Evolutionary conservation across 2,113 vertebrate genomes (phyloP).

Genomic region (Phrynosoma blainvillii): DNA sequence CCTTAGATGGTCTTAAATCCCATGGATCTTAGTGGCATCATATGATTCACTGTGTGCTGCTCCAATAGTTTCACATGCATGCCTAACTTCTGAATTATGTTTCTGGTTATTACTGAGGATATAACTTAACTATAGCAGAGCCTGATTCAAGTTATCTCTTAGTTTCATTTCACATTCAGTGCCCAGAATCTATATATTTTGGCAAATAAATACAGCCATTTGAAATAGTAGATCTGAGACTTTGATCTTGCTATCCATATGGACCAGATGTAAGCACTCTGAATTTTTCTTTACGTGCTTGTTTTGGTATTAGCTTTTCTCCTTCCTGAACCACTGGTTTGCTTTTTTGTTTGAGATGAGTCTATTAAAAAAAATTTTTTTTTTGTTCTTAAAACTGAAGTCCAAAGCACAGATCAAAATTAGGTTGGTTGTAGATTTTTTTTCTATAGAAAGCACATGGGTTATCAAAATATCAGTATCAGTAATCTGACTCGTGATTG

Average conservation of each 20-base stretch:
- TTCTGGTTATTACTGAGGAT: conserved; percentile 16
- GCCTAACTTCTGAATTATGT: neutral
- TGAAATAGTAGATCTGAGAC: neutral
- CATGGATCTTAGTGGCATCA: neutral
- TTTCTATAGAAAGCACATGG: conserved; percentile 51
- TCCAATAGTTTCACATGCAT: neutral
- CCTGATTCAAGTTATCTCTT: conserved; percentile 46
- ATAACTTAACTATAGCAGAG: conserved; percentile 26
- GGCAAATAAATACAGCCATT: conserved; percentile 27
- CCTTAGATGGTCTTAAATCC: neutral
- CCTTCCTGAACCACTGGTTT: neutral
- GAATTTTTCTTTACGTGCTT: neutral
- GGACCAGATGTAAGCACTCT: neutral
- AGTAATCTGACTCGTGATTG: conserved; percentile 31
- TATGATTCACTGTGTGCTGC: neutral
- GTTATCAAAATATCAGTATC: neutral
- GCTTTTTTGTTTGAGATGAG: neutral
- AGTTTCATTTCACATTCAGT: conserved; percentile 39
- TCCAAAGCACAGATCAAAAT: neutral
- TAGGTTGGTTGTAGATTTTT: conserved; percentile 46
- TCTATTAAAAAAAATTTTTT: neutral
- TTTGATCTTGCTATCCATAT: neutral
- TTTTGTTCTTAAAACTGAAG: conserved; percentile 36
- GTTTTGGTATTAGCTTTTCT: neutral
- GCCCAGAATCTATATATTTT: conserved; percentile 39